phyloP scores from a whole-genome alignment of 2,113 vertebrate genomes.

The Sakesphorus luctuosus region DNA sequence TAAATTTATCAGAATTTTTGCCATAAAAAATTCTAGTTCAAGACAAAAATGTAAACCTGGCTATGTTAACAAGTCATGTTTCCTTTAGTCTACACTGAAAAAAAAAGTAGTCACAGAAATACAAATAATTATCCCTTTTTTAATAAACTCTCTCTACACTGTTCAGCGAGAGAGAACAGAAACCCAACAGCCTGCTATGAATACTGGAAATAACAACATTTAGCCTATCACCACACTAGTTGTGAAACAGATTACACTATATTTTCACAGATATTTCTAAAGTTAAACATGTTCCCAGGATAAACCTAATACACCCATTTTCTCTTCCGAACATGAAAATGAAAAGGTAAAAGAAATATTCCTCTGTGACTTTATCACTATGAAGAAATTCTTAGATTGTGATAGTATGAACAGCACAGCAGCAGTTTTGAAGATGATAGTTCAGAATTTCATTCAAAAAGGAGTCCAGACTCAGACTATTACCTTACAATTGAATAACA shows the following conservation, averaged over 20 bases:
- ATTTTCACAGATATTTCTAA: background rate
- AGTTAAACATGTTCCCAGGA: background rate
- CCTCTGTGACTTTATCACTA: background rate
- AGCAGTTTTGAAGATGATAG: background rate
- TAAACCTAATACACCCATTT: background rate
- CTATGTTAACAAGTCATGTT: background rate
- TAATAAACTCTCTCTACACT: background rate
- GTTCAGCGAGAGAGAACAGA: background rate
- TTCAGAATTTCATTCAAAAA: background rate
- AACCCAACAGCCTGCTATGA: background rate
- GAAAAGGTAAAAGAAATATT: background rate
- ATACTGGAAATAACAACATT: background rate
- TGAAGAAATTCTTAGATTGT: background rate
- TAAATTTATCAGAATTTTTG: background rate
- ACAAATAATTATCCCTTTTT: background rate
- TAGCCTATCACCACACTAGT: background rate
- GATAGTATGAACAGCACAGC: background rate
- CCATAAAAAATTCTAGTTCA: background rate
- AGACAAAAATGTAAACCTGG: background rate
- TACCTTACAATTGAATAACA: background rate
- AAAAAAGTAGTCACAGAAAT: background rate
- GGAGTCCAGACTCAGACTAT: background rate
- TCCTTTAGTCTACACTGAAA: background rate
- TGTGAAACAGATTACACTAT: background rate
- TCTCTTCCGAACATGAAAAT: background rate